Conservation (phyloP, 2,888 invertebrate genomes). For the Allolobophora icterica region DNA sequence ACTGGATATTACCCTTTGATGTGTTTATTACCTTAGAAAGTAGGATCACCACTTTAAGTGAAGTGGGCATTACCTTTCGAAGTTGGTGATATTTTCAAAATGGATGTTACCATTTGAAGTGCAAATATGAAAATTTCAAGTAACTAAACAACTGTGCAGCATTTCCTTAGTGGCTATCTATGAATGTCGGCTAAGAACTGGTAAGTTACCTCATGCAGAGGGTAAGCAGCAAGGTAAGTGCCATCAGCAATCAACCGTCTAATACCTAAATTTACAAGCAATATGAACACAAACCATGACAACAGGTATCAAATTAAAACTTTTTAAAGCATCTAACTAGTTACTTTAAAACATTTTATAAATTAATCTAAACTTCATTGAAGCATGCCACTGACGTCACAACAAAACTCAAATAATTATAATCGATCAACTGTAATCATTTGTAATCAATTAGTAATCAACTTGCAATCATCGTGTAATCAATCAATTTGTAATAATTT, state of each 20-base stretch:
- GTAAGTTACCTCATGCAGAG: conserved; percentile 50
- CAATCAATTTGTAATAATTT: too few relatives aligned
- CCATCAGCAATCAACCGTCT: conserved; percentile 45
- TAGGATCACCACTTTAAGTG: neutral
- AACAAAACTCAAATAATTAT: too few relatives aligned
- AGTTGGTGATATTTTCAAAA: neutral
- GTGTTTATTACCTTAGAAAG: neutral
- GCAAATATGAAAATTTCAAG: neutral
- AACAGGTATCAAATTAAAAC: conserved; percentile 1
- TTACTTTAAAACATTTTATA: neutral
- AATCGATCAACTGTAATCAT: too few relatives aligned
- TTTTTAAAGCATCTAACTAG: neutral
- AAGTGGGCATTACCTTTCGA: neutral
- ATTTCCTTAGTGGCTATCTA: neutral
- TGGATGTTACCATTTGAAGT: neutral
- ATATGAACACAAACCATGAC: conserved; percentile 18
- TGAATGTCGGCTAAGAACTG: neutral
- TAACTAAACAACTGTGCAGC: neutral
- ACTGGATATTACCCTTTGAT: neutral
- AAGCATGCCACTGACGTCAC: neutral
- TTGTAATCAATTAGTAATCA: neutral
- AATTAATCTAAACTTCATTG: neutral
- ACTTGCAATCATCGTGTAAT: too few relatives aligned
- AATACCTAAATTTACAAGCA: conserved; percentile 45
- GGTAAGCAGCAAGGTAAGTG: conserved; percentile 49